These are phyloP conservation scores for Crax fasciolata DNA, from an alignment of 2,797 vertebrate species.

Conservation along the genomic window DNA sequence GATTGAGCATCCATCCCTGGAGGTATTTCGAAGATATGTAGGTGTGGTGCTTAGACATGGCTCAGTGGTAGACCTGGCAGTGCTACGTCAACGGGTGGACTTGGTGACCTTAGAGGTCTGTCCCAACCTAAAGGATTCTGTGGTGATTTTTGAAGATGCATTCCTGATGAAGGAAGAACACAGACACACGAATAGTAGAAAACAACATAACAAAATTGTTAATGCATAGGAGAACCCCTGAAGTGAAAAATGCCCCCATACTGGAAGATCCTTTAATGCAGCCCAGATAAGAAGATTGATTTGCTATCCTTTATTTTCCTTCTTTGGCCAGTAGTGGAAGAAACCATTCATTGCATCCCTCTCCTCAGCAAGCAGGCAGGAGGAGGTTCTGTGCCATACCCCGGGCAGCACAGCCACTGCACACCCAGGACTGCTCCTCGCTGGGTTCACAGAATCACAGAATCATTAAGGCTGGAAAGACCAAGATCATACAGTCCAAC, in stretches of 20 bases:
- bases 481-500: too few relatives aligned
- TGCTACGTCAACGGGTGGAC: background rate
- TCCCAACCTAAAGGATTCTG: background rate
- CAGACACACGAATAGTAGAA: background rate
- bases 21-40: background rate
- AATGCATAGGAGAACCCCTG: background rate
- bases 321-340: background rate
- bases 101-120: background rate
- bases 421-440: fast-evolving
- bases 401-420: background rate
- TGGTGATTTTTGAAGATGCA: background rate
- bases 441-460: too few relatives aligned
- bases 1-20: background rate
- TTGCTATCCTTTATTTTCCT: background rate
- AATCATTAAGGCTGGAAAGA: too few relatives aligned
- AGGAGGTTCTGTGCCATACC: background rate
- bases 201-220: fast-evolving
- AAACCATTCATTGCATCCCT: background rate
- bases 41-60: background rate
- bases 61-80: background rate
- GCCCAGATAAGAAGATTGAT: fast-evolving
- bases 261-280: background rate
- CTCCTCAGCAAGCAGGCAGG: background rate
- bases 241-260: background rate
- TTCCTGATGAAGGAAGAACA: background rate